A percentile compares a stretch with the other conserved stretches of the same genome.
Conservation (phyloP, 1,140 invertebrate species). For the Nebria ingens region DNA sequence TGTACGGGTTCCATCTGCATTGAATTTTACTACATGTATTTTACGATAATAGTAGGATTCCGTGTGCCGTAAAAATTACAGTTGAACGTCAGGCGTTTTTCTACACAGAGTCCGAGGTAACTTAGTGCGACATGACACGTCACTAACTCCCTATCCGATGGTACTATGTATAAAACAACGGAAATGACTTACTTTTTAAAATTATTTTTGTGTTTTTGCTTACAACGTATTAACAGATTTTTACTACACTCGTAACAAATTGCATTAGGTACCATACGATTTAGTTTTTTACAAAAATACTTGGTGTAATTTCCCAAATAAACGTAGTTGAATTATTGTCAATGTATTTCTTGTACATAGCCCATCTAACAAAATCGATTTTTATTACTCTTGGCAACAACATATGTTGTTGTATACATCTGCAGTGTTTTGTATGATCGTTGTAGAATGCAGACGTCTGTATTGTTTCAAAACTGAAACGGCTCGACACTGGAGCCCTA, state of each 20-base stretch:
- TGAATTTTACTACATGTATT: background rate
- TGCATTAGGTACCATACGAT: too few species aligned
- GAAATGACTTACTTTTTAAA: too few species aligned
- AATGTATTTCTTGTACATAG: background rate
- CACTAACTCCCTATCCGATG: too few species aligned
- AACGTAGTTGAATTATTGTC: background rate
- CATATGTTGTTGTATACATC: too few species aligned
- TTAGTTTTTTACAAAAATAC: background rate
- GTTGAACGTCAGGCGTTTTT: background rate
- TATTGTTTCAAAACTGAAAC: constrained; percentile 5
- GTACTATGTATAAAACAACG: too few species aligned
- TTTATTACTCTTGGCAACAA: too few species aligned
- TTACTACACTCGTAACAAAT: too few species aligned
- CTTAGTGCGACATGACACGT: constrained; percentile 1
- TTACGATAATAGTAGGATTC: background rate
- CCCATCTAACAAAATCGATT: too few species aligned
- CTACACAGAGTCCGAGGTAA: background rate
- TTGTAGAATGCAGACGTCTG: background rate
- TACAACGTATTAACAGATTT: too few species aligned
- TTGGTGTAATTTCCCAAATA: background rate
- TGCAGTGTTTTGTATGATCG: background rate
- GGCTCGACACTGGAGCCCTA: background rate
- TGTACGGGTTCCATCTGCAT: background rate
- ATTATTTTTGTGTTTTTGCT: too few species aligned
- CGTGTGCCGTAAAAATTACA: constrained; percentile 5